Evolutionary conservation across 2,888 invertebrate species (phyloP), one percentile per base, ranked within the genome.

Genomic region (Cosmia pyralina): DNA sequence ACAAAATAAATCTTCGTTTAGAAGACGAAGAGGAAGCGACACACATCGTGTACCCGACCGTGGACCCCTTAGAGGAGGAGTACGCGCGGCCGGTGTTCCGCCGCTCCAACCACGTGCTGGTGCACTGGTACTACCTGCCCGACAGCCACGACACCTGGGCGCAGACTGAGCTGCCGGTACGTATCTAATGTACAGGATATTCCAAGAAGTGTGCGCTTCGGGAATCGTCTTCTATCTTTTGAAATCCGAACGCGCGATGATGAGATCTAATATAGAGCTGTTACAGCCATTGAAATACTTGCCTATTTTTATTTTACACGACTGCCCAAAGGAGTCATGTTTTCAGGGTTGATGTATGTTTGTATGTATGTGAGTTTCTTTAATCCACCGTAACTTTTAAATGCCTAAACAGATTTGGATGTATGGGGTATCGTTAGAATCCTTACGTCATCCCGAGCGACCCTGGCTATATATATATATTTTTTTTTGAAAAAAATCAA

Each of bases 121-220:
- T 99, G 88, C 99, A 99, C 93, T 99, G 99, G 99, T 99, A 99
- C 96, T 99, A 99, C 92, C 97, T 98, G 90, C 99, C 99, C 2
- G 99, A 99, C 94, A 98, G 98, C 84, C 98, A 98, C 90, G 98
- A 99, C 92, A 98, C 98, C 0, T 98, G 98, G 98, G 97, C 97
- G 65, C 96, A 96, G 84, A 92, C 96, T 0, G 96, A 96, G 6
- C 80, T 96, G 69, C 96, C 96, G 78, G 96, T 96, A 85, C 15
- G 77, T 81, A 62, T 58, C 4, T 3, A n/a, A n/a, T n/a, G n/a
- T 55, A 53, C 7, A 22, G 22, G 28, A 28, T 55, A 28, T 55
- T 55, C 3, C 7, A 55, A 28, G 7, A 28, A 7, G 7, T 53
- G 28, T 53, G 22, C 15, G 22, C 15, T 22, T 53, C 53, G 1